Conservation (phyloP, 2,113 vertebrate genomes). For the Axis porcinus region DNA sequence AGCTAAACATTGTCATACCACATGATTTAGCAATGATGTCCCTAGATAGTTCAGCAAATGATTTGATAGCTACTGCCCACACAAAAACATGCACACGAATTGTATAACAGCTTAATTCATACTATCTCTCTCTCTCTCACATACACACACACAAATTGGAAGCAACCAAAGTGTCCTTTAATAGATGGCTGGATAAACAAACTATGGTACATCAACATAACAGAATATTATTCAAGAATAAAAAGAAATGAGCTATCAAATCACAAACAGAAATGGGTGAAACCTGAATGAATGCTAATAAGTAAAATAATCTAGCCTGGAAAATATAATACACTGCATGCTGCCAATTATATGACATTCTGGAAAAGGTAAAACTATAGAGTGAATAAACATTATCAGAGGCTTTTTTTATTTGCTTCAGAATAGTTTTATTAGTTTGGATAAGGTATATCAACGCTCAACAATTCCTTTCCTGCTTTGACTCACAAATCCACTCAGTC, state of each 20-base stretch:
- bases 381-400: not conserved
- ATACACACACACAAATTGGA: not conserved
- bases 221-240: not conserved
- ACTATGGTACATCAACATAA: not conserved
- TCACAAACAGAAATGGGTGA: not conserved
- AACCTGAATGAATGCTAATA: not conserved
- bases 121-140: not conserved
- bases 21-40: too few species aligned
- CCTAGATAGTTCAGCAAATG: too few species aligned
- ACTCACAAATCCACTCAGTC: not conserved
- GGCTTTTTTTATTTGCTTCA: not conserved
- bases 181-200: not conserved
- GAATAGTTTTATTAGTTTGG: not conserved
- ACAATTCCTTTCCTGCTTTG: not conserved
- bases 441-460: not conserved
- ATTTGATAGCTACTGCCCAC: too few species aligned
- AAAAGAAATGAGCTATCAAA: not conserved
- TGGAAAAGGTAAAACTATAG: not conserved
- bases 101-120: too few species aligned
- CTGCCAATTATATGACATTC: not conserved
- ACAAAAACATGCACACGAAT: too few species aligned
- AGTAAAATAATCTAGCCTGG: not conserved
- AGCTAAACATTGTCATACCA: too few species aligned
- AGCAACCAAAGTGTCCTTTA: not conserved
- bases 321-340: not conserved